Evolutionary conservation across 2,888 invertebrate species (phyloP).

Genomic region (Hyles lineata): DNA sequence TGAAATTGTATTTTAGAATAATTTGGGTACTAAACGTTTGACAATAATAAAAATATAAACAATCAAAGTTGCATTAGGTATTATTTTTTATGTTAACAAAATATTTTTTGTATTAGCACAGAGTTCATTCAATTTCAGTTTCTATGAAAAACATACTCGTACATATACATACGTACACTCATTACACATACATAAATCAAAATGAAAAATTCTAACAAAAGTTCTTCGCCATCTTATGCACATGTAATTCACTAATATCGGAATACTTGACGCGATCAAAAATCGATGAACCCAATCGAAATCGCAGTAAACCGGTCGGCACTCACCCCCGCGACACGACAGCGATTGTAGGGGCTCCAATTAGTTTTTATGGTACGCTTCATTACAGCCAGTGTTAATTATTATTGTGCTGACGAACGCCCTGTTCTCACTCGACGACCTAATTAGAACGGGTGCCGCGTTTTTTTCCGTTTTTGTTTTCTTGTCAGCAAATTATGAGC

Average conservation of each 20-base stretch:
- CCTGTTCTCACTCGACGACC: constrained; percentile 81
- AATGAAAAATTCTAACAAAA: too few relatives aligned
- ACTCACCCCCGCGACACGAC: constrained; percentile 63
- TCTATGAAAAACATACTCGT: too few relatives aligned
- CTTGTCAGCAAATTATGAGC: constrained; percentile 75
- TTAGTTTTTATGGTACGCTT: constrained; percentile 83
- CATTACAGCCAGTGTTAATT: constrained; percentile 84
- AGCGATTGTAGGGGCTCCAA: constrained; percentile 74
- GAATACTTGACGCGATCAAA: constrained; percentile 41
- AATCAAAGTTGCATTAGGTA: too few relatives aligned
- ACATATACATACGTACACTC: too few relatives aligned
- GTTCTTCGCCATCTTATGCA: constrained; percentile 4
- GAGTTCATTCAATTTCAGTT: too few relatives aligned
- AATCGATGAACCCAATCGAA: constrained; percentile 61
- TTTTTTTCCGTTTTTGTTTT: constrained; percentile 71
- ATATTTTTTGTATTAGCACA: too few relatives aligned
- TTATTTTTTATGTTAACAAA: too few relatives aligned
- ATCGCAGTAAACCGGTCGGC: constrained; percentile 56
- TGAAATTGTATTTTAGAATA: too few relatives aligned
- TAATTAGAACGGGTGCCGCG: constrained; percentile 76
- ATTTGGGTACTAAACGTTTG: too few relatives aligned
- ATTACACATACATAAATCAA: too few relatives aligned
- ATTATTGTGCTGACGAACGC: constrained; percentile 83
- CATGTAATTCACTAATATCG: constrained; percentile 1
- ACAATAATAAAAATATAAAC: too few relatives aligned